Conservation (phyloP, 2,888 invertebrate genomes). For the Heliothis peltigera region DNA sequence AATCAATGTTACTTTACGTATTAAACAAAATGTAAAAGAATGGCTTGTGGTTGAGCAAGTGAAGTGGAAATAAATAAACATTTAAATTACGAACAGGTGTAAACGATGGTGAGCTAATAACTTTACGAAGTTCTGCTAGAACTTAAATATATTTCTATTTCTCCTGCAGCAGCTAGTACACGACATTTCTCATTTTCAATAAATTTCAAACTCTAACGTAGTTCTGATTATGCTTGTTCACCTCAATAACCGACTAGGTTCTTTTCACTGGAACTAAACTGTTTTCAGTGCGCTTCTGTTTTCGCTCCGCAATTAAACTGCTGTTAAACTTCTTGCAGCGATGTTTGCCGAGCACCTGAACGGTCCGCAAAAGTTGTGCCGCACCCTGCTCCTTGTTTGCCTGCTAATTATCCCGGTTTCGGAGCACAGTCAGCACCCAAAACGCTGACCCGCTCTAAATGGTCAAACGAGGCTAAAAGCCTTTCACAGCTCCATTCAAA, state of each 20-base stretch:
- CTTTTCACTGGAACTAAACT: conserved; percentile 86
- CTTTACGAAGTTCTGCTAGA: conserved; percentile 44
- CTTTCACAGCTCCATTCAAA: conserved; percentile 80
- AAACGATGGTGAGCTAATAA: conserved; percentile 25
- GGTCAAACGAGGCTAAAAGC: conserved; percentile 86
- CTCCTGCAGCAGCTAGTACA: conserved; percentile 42
- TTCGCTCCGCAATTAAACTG: conserved; percentile 89
- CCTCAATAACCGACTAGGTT: conserved; percentile 80
- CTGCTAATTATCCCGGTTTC: conserved; percentile 86
- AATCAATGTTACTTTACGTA: neutral
- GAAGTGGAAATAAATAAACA: neutral
- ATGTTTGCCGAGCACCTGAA: conserved; percentile 88
- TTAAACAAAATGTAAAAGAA: too few relatives aligned
- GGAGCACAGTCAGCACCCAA: conserved; percentile 81
- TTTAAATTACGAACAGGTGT: conserved; percentile 27
- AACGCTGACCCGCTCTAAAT: conserved; percentile 84
- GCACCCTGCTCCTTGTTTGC: conserved; percentile 85
- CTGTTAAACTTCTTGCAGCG: conserved; percentile 89
- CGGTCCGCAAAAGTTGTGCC: conserved; percentile 85
- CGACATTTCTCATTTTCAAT: conserved; percentile 75
- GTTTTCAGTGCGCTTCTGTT: conserved; percentile 87
- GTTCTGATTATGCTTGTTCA: conserved; percentile 73
- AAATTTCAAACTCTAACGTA: conserved; percentile 73
- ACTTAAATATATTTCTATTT: conserved; percentile 69
- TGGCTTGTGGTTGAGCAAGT: neutral